Percentiles rank a stretch among this genome's conserved stretches.
Evolutionary conservation across 1,140 invertebrate species (phyloP).

Genomic region (Teleogryllus occipitalis): DNA sequence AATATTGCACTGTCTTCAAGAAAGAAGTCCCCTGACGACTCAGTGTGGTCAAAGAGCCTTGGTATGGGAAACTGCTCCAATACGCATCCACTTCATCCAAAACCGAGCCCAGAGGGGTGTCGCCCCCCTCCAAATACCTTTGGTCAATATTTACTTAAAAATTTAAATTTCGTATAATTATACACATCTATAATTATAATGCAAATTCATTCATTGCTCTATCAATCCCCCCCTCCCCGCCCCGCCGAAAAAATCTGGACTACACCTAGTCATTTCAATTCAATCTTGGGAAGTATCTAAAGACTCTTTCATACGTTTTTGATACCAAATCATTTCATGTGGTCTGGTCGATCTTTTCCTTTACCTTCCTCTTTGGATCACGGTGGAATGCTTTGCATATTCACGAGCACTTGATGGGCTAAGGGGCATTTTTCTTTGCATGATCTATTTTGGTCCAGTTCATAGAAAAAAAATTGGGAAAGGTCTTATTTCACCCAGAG

Average conservation of each 20-base stretch:
- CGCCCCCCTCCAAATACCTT: too few species aligned
- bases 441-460: background rate
- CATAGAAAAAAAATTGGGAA: background rate
- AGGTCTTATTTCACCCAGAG: background rate
- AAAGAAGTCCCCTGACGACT: too few species aligned
- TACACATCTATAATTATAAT: too few species aligned
- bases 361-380: background rate
- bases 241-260: background rate
- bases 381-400: background rate
- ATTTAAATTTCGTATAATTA: too few species aligned
- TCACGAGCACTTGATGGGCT: background rate
- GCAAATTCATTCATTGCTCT: too few species aligned
- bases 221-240: too few species aligned
- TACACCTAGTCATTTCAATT: too few species aligned
- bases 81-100: background rate
- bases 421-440: background rate
- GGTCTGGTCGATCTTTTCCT: background rate
- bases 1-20: too few species aligned
- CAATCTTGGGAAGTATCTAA: too few species aligned
- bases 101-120: background rate
- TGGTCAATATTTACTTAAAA: too few species aligned
- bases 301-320: too few species aligned
- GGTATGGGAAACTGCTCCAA: background rate
- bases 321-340: background rate
- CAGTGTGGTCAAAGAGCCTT: too few species aligned